These are phyloP conservation scores for Mantis religiosa DNA, from an alignment of 2,888 invertebrate species.

Conservation along the genomic window DNA sequence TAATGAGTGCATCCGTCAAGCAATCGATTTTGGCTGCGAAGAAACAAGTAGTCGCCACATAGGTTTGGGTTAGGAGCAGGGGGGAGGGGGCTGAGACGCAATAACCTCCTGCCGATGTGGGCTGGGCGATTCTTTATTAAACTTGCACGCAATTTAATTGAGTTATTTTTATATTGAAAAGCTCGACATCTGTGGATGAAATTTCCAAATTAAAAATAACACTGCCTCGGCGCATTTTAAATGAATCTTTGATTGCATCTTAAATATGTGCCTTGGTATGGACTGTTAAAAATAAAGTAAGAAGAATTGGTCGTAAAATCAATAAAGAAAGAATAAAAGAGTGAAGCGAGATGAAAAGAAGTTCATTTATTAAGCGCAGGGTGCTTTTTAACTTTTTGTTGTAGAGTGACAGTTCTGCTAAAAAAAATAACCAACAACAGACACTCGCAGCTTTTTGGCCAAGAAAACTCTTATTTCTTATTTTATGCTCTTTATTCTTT, in stretches of 20 bases:
- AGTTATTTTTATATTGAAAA: constrained; percentile 9
- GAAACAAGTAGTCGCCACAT: neutral
- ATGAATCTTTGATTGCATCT: neutral
- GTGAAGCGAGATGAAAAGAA: no score
- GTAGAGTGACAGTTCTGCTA: no score
- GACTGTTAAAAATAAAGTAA: neutral
- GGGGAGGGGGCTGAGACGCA: neutral
- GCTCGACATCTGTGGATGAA: constrained; percentile 9
- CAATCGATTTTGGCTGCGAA: neutral
- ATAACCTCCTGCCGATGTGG: neutral
- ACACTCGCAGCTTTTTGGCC: no score
- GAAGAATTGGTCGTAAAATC: neutral
- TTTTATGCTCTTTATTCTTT: no score
- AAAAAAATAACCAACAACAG: no score
- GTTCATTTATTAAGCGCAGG: no score
- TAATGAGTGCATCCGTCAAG: neutral
- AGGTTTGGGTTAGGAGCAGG: neutral
- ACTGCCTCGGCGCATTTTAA: neutral
- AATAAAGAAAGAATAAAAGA: neutral
- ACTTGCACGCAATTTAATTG: constrained; percentile 8
- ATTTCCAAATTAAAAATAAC: neutral
- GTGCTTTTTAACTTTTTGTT: no score
- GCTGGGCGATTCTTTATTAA: constrained; percentile 12
- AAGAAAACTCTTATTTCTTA: no score
- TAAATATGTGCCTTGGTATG: neutral